Base-by-base conservation (phyloP, 2,888 invertebrate species). In the Leptinotarsa tumamoca region DNA sequence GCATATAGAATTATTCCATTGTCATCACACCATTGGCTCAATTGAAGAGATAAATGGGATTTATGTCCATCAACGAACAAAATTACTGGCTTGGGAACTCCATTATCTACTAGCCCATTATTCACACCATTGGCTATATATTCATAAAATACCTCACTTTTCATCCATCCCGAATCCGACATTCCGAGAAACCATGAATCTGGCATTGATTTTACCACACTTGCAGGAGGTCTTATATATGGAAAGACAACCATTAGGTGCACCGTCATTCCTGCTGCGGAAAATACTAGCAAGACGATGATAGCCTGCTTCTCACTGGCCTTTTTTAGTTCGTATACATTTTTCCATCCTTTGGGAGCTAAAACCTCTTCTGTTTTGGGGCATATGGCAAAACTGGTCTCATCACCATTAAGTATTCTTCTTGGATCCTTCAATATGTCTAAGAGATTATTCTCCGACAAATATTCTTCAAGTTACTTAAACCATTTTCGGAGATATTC, bases 51-150 rank as follows among this genome's bases (percentile, higher is more conserved):
- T 21, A 82, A 54, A 70, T 84, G 85, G 2, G 83, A 83, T 70
- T 80, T 80, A 69, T 84, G 84, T 7, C 83, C 84, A 80, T 85
- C 83, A 23, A 84, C 71, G 27, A 84, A 82, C n/a, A 83, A 56
- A 49, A 83, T 68, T 7, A 84, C 82, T 13, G 83, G 82, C 58
- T 18, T 67, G 33, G 50, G 56, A 4, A 77, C 52, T 17, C 74
- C 72, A 52, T 77, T 69, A 51, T 71, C 18, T 43, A 43, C 52
- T 23, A 61, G 74, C 78, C 66, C 67, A 14, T 56, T 18, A 33
- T 72, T 43, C 17, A 72, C 27, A 49, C 74, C 74, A 70, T 74
- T 74, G 18, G 74, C 74, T 43, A 74, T 51, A 74, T 23, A 23
- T 23, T 23, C 23, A 23, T 23, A 23, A 33, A 74, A 74, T 56